Evolutionary conservation across 2,888 invertebrate genomes (phyloP), one percentile per base, ranked within the genome.

Genomic region (Sphecodes monilicornis): DNA sequence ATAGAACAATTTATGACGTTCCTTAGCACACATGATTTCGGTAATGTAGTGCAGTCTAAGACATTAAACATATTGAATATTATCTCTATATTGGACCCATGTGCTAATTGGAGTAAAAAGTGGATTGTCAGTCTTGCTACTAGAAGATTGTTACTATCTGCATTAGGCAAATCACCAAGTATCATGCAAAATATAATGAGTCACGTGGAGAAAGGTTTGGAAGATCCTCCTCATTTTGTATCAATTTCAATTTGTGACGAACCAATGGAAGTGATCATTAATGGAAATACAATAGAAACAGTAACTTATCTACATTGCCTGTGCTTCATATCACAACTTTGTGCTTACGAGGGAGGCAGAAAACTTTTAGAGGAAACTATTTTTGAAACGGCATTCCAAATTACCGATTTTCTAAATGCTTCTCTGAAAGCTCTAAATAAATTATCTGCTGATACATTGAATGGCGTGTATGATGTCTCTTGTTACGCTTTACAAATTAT

Each of bases 241-340:
- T 86, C 93, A 8, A 83, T 91, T 16, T 89, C 92, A 1, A 86
- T 94, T 16, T 87, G 82, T 46, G 93, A 95, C 72, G 94, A 94
- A 50, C 89, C 90, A 4, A 86, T 88, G 11, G 93, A 93, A 83
- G 91, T 93, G 5, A 94, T 91, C 50, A 91, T 95, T 70, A 92
- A 94, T 46, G 94, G 94, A 1, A 93, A 93, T 18, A 92, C 93
- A 1, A 86, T 94, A 13, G 92, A 93, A 80, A 91, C 92, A 1
- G 83, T 92, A 41, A 94, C 94, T 13, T 94, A 93, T 87, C 89
- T 94, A 8, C 94, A 95, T 68, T 93, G 93, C 77, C 84, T 95
- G 3, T 90, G 91, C 71, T 90, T 94, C n/a, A 39, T 94, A n/a
- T 89, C 93, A 4, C 93, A 94, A 41, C 89, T 94, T 13, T 92